Conservation (phyloP, 2,797 vertebrate genomes). For the Hippocampus kuda region DNA sequence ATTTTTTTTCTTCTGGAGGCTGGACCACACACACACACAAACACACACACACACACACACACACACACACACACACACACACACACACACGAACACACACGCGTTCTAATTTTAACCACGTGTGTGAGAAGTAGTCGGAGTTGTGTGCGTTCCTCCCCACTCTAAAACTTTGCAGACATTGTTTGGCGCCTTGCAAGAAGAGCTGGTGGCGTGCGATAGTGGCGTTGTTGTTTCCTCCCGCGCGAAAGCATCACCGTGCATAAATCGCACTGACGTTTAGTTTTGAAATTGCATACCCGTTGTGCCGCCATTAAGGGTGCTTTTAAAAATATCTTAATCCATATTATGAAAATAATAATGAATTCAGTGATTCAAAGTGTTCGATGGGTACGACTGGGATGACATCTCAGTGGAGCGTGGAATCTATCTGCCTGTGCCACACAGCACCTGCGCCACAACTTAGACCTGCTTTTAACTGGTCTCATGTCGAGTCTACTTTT, state of each 20-base stretch:
- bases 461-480: too few relatives aligned
- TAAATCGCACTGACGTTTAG: slow-evolving; percentile 14
- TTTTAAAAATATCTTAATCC: too few relatives aligned
- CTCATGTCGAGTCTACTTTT: too few relatives aligned
- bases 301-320: too few relatives aligned
- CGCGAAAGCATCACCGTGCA: slow-evolving; percentile 48
- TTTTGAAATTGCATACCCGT: too few relatives aligned
- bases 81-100: not conserved
- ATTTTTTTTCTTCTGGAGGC: too few relatives aligned
- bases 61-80: slow-evolving; percentile 7
- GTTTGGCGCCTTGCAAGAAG: slow-evolving; percentile 26
- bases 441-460: too few relatives aligned
- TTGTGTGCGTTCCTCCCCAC: slow-evolving; percentile 7
- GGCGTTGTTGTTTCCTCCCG: slow-evolving; percentile 47
- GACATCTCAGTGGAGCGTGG: too few relatives aligned
- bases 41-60: not conserved
- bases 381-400: too few relatives aligned
- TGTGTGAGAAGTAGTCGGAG: not conserved
- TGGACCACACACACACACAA: slow-evolving; percentile 2
- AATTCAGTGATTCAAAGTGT: too few relatives aligned
- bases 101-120: slow-evolving; percentile 7
- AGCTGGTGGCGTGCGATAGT: slow-evolving; percentile 57
- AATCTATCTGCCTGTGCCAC: too few relatives aligned
- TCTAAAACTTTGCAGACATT: slow-evolving; percentile 46
- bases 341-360: too few relatives aligned